A percentile compares a stretch with the other conserved stretches of the same genome.
phyloP scores from a whole-genome alignment of 2,113 vertebrate species.

The Bolborhynchus lineola region DNA sequence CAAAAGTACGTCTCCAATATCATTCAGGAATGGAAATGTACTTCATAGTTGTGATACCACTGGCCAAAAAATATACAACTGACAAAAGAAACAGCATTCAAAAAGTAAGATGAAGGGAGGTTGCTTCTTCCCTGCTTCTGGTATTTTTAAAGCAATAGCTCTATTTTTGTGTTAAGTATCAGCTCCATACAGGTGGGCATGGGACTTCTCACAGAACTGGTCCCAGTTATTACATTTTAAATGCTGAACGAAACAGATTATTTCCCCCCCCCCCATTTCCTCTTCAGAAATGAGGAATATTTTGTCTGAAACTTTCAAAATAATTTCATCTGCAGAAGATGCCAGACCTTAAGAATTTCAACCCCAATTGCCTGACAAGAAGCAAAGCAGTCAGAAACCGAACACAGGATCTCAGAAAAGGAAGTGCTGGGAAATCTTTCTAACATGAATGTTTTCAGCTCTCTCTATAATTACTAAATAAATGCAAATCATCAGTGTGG shows the following conservation, averaged over 20 bases:
- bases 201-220: neutral
- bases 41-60: neutral
- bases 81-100: neutral
- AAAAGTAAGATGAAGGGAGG: neutral
- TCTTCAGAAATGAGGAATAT: neutral
- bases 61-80: neutral
- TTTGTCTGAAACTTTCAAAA: neutral
- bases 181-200: neutral
- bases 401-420: neutral
- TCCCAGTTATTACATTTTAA: neutral
- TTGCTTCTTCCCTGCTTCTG: neutral
- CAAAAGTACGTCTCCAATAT: neutral
- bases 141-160: neutral
- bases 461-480: neutral
- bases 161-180: neutral
- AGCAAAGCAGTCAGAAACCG: neutral
- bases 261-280: neutral
- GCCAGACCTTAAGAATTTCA: neutral
- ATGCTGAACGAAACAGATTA: neutral
- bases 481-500: neutral
- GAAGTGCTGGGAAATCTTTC: neutral
- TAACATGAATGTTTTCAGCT: neutral
- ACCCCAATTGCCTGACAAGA: neutral
- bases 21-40: constrained; percentile 16
- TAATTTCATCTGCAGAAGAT: neutral